Evolutionary conservation across 2,888 invertebrate species (phyloP).

Genomic region (Venusia cambrica): DNA sequence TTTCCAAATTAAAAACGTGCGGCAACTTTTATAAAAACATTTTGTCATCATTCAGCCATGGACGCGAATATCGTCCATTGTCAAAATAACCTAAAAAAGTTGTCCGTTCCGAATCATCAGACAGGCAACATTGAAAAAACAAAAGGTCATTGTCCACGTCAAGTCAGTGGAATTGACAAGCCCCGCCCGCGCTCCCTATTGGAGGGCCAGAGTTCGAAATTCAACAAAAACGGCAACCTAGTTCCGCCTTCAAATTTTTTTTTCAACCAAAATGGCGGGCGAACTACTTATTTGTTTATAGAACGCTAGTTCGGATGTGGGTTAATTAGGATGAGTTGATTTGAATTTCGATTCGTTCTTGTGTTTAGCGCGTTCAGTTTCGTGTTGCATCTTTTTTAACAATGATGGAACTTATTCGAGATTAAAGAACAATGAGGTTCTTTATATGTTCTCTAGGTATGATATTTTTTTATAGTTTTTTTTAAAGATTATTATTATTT

Average conservation of each 20-base stretch:
- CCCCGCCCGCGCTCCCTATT: slow-evolving; percentile 77
- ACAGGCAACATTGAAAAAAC: slow-evolving; percentile 42
- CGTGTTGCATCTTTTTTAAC: neutral
- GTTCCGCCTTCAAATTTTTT: slow-evolving; percentile 80
- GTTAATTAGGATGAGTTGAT: slow-evolving; percentile 16
- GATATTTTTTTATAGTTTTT: too few relatives aligned
- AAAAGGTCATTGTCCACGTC: slow-evolving; percentile 70
- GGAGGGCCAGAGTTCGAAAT: slow-evolving; percentile 73
- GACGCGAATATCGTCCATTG: slow-evolving; percentile 24
- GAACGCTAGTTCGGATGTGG: slow-evolving; percentile 39
- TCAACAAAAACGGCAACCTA: slow-evolving; percentile 78
- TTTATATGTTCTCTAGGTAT: too few relatives aligned
- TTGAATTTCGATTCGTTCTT: slow-evolving; percentile 17
- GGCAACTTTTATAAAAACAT: slow-evolving; percentile 24
- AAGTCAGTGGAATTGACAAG: slow-evolving; percentile 74
- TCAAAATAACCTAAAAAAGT: slow-evolving; percentile 36
- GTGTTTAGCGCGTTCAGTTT: slow-evolving; percentile 2
- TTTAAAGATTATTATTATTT: too few relatives aligned
- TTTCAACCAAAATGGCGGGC: slow-evolving; percentile 76
- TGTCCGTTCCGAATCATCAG: slow-evolving; percentile 28
- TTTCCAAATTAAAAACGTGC: slow-evolving; percentile 13
- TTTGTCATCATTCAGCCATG: too few relatives aligned
- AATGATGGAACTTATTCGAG: too few relatives aligned
- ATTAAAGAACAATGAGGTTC: too few relatives aligned
- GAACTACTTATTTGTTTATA: slow-evolving; percentile 70